Evolutionary conservation across 1,140 invertebrate genomes (phyloP).

Genomic region (Sitophilus oryzae): DNA sequence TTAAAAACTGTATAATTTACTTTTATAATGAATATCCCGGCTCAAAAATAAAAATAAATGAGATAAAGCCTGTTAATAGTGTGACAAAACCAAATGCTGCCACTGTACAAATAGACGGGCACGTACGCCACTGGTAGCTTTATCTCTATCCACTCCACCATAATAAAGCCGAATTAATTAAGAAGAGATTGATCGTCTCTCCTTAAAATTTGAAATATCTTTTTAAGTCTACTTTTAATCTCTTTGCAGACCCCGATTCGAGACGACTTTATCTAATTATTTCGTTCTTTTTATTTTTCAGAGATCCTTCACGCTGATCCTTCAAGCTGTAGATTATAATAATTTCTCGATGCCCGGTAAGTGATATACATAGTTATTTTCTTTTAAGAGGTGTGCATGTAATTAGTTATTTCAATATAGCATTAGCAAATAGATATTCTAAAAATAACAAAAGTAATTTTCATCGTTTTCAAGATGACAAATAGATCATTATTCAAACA

Average conservation of each 20-base stretch:
- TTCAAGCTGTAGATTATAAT: conserved; percentile 80
- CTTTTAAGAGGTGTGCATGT: too few relatives aligned
- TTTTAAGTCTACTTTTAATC: conserved; percentile 8
- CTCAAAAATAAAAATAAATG: too few relatives aligned
- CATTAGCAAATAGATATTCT: not conserved
- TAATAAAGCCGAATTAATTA: conserved; percentile 12
- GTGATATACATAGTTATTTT: too few relatives aligned
- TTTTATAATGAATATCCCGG: not conserved
- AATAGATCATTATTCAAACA: too few relatives aligned
- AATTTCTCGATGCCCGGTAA: conserved; percentile 64
- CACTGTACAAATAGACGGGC: too few relatives aligned
- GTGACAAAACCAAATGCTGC: too few relatives aligned
- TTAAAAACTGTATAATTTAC: not conserved
- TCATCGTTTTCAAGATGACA: too few relatives aligned
- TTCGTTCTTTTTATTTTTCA: conserved; percentile 52
- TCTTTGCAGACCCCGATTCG: not conserved
- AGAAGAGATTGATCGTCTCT: conserved; percentile 16
- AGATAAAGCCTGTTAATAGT: too few relatives aligned
- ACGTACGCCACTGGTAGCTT: conserved; percentile 12
- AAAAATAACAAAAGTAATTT: conserved; percentile 6
- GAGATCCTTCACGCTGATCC: conserved; percentile 86
- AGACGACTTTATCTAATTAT: conserved; percentile 15
- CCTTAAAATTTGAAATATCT: conserved; percentile 3
- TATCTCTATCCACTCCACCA: conserved; percentile 2
- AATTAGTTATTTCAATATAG: conserved; percentile 9